Percentiles rank a stretch among this genome's conserved stretches.
These are phyloP conservation scores for Drosophila funebris DNA, from an alignment of 1,140 invertebrate genomes.

Conservation along the genomic window DNA sequence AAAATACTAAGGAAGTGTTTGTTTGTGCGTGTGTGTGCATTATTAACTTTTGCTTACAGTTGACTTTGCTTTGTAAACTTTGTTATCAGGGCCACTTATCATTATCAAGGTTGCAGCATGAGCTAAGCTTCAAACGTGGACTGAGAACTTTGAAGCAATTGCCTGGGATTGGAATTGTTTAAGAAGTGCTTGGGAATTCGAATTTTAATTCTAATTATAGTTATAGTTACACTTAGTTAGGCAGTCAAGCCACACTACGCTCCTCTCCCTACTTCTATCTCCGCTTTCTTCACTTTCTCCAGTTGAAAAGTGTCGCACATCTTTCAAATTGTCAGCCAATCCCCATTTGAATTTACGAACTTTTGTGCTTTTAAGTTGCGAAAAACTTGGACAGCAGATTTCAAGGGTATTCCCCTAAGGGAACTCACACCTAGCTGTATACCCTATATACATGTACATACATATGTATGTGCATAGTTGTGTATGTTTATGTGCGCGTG, in stretches of 20 bases:
- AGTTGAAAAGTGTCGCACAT: neutral
- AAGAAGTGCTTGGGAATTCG: neutral
- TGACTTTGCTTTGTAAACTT: constrained; percentile 61
- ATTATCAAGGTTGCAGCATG: constrained; percentile 16
- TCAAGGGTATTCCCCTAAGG: neutral
- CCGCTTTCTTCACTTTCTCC: neutral
- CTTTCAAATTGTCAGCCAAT: neutral
- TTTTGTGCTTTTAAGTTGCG: neutral
- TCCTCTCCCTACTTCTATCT: too few species aligned
- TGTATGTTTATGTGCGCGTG: neutral
- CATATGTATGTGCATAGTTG: too few species aligned
- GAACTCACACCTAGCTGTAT: neutral
- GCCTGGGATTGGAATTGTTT: neutral
- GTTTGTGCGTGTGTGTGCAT: constrained; percentile 19
- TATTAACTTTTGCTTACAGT: constrained; percentile 71
- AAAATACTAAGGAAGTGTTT: constrained; percentile 2
- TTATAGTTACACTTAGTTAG: neutral
- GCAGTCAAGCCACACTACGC: neutral
- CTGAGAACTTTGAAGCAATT: neutral
- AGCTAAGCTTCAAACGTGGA: neutral
- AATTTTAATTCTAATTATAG: too few species aligned
- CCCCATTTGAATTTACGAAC: constrained; percentile 3
- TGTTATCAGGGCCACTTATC: constrained; percentile 52
- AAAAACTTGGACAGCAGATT: constrained; percentile 3
- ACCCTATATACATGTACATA: neutral